phyloP scores from a whole-genome alignment of 2,797 vertebrate genomes.

The Hypotaenidia philippensis region DNA sequence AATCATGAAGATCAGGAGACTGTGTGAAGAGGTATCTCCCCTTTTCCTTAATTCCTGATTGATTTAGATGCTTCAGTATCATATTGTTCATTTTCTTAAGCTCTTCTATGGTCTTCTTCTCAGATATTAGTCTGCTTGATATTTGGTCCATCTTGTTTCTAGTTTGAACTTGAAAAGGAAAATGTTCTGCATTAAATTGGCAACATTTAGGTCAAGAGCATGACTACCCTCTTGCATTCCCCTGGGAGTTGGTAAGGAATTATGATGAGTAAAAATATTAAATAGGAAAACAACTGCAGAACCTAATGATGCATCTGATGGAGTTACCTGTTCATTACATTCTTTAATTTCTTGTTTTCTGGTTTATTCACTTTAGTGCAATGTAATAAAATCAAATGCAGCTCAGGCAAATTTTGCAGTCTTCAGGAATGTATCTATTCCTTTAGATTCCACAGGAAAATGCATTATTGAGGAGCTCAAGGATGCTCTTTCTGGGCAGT shows the following conservation, averaged over 20 bases:
- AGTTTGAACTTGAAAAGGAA: conserved; percentile 80
- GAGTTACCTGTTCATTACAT: neutral
- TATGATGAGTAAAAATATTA: neutral
- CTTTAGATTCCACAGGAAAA: neutral
- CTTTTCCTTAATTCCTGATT: conserved; percentile 56
- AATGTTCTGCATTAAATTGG: conserved; percentile 1
- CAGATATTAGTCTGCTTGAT: conserved; percentile 73
- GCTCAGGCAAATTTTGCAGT: neutral
- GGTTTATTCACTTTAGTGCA: neutral
- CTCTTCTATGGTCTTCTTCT: conserved; percentile 78
- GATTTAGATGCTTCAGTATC: conserved; percentile 73
- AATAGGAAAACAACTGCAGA: neutral
- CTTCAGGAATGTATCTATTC: neutral
- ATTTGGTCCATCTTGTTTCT: conserved; percentile 78
- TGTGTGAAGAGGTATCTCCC: neutral
- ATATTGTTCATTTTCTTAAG: conserved; percentile 80
- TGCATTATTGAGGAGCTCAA: neutral
- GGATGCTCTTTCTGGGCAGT: neutral
- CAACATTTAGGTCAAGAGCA: neutral
- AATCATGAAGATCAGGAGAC: conserved; percentile 10
- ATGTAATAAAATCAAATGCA: neutral
- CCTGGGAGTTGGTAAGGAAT: neutral
- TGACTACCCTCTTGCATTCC: neutral
- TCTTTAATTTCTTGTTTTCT: neutral
- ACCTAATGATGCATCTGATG: neutral